phyloP scores from a whole-genome alignment of 2,888 invertebrate species.

The Macaria notata region DNA sequence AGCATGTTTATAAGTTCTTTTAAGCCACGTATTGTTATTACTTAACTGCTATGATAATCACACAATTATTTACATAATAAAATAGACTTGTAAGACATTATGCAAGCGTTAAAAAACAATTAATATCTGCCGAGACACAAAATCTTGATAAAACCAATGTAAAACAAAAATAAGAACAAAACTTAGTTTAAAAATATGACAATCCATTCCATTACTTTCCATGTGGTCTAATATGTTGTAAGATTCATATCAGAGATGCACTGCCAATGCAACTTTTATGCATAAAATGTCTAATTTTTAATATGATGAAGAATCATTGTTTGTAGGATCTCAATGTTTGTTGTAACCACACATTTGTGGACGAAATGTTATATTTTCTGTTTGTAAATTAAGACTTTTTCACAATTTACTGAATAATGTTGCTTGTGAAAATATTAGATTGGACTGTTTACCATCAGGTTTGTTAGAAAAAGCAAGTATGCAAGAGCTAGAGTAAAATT shows the following conservation, averaged over 20 bases:
- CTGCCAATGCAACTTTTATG: slow-evolving; percentile 37
- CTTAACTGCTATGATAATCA: too few species aligned
- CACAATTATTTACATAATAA: too few species aligned
- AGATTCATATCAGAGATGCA: slow-evolving; percentile 29
- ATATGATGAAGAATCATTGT: slow-evolving; percentile 26
- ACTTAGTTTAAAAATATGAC: slow-evolving; percentile 6
- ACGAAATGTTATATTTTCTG: not conserved
- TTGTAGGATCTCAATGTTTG: slow-evolving; percentile 26
- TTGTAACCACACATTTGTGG: slow-evolving; percentile 4
- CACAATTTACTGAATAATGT: too few species aligned
- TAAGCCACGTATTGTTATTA: too few species aligned
- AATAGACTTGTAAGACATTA: too few species aligned
- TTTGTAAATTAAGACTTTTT: not conserved
- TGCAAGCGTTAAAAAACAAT: too few species aligned
- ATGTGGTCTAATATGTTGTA: slow-evolving; percentile 19
- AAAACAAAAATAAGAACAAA: slow-evolving; percentile 1
- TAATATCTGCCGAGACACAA: too few species aligned
- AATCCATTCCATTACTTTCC: slow-evolving; percentile 26
- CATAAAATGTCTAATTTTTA: slow-evolving; percentile 28
- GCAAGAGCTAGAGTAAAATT: too few species aligned
- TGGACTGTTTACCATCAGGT: too few species aligned
- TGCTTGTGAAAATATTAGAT: too few species aligned
- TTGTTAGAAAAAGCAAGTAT: too few species aligned
- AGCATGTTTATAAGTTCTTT: too few species aligned
- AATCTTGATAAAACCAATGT: not conserved